These are phyloP conservation scores for Dolomedes plantarius DNA, from an alignment of 2,888 invertebrate genomes.

Conservation along the genomic window DNA sequence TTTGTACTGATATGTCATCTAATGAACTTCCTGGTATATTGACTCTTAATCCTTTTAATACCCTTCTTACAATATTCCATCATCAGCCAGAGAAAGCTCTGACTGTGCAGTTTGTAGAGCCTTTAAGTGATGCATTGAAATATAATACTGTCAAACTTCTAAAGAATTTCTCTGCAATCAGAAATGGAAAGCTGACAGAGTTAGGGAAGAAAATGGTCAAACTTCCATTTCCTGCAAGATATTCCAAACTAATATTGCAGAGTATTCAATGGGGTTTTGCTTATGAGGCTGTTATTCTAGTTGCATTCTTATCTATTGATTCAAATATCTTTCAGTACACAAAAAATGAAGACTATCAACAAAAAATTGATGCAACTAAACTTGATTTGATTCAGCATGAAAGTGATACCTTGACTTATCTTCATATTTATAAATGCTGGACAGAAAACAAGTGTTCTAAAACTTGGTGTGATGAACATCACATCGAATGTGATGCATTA, in stretches of 20 bases:
- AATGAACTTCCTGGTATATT: constrained; percentile 42
- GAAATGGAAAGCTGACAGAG: constrained; percentile 22
- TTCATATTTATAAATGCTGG: constrained; percentile 40
- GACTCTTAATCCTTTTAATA: constrained; percentile 32
- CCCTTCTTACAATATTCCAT: constrained; percentile 40
- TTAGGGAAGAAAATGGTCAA: constrained; percentile 35
- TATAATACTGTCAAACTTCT: constrained; percentile 10
- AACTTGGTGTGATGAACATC: constrained; percentile 38
- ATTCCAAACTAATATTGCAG: constrained; percentile 51
- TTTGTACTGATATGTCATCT: constrained; percentile 30
- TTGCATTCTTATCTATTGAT: constrained; percentile 38
- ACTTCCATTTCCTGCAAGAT: constrained; percentile 45
- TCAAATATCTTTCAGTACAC: constrained; percentile 25
- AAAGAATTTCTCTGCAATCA: constrained; percentile 38
- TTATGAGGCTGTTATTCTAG: constrained; percentile 44
- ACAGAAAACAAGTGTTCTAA: constrained; percentile 14
- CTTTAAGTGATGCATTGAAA: constrained; percentile 4
- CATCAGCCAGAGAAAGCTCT: constrained; percentile 4
- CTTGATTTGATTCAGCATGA: constrained; percentile 39
- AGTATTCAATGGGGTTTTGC: constrained; percentile 35
- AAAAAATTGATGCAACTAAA: constrained; percentile 39
- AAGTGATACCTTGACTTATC: constrained; percentile 52
- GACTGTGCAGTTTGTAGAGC: constrained; percentile 24
- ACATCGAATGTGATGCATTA: constrained; percentile 16
- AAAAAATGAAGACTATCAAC: constrained; percentile 20